These are phyloP conservation scores for Orientallactaga sibirica DNA, from an alignment of 2,797 vertebrate genomes.

Conservation along the genomic window DNA sequence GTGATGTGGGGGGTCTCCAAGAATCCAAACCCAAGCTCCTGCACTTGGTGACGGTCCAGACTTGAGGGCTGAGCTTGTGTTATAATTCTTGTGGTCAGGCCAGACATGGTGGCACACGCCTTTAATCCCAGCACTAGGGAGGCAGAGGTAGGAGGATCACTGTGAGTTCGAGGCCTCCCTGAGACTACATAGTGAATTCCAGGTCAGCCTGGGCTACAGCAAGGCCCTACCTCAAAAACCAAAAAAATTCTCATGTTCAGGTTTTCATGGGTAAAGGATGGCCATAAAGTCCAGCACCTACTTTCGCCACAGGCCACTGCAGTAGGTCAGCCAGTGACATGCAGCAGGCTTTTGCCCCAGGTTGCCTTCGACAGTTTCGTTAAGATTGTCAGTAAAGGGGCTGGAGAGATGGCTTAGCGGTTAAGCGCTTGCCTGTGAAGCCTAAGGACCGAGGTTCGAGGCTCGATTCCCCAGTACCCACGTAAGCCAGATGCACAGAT, in stretches of 20 bases:
- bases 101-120: too few relatives aligned
- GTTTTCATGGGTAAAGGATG: background rate
- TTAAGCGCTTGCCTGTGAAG: background rate
- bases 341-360: background rate
- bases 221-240: background rate
- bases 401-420: too few relatives aligned
- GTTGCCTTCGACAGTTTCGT: background rate
- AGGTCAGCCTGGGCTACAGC: background rate
- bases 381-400: too few relatives aligned
- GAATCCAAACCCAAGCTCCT: background rate
- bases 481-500: too few relatives aligned
- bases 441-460: too few relatives aligned
- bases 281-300: background rate
- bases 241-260: fast-evolving
- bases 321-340: background rate
- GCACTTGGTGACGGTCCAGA: background rate
- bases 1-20: background rate
- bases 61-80: background rate
- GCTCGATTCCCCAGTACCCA: too few relatives aligned
- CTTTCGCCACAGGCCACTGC: background rate
- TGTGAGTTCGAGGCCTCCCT: background rate
- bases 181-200: too few relatives aligned
- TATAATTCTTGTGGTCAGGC: background rate
- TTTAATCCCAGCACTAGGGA: background rate
- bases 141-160: background rate